Evolutionary conservation across 37 sponge, comb jelly and placozoan genomes (phyloP).

Genomic region (Haliclona indistincta): DNA sequence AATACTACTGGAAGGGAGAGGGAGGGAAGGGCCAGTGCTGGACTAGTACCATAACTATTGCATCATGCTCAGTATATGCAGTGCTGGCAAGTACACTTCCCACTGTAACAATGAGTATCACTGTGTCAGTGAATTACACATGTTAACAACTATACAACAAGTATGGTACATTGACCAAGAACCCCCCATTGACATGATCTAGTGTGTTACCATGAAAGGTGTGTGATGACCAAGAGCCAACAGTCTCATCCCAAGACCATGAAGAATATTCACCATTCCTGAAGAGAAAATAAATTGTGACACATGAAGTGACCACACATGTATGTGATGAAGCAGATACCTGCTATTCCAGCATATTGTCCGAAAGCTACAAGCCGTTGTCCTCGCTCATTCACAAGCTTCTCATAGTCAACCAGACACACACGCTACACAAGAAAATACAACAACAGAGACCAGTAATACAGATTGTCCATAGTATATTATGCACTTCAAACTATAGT

Average conservation of each 20-base stretch:
- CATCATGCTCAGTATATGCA: too few relatives aligned
- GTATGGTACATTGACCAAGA: too few relatives aligned
- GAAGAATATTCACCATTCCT: slow-evolving; percentile 84
- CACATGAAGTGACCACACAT: background rate
- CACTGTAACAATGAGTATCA: too few relatives aligned
- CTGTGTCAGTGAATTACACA: too few relatives aligned
- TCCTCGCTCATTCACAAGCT: slow-evolving; percentile 68
- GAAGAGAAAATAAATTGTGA: background rate
- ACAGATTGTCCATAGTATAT: background rate
- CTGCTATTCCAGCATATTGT: slow-evolving; percentile 90
- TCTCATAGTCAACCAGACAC: slow-evolving; percentile 93
- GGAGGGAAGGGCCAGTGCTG: too few relatives aligned
- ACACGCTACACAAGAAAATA: slow-evolving; percentile 47
- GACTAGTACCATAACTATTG: too few relatives aligned
- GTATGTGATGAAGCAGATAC: slow-evolving; percentile 26
- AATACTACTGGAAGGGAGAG: too few relatives aligned
- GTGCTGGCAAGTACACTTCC: too few relatives aligned
- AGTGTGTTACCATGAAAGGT: slow-evolving; percentile 93
- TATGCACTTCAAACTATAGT: background rate
- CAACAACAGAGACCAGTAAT: background rate
- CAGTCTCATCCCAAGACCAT: slow-evolving; percentile 92
- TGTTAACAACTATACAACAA: too few relatives aligned
- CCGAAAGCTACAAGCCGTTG: slow-evolving; percentile 94
- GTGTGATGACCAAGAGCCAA: slow-evolving; percentile 91
- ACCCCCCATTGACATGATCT: too few relatives aligned